Percentiles rank a stretch among this genome's conserved stretches.
Conservation (phyloP, 2,113 vertebrate species). For the Menidia beryllina region DNA sequence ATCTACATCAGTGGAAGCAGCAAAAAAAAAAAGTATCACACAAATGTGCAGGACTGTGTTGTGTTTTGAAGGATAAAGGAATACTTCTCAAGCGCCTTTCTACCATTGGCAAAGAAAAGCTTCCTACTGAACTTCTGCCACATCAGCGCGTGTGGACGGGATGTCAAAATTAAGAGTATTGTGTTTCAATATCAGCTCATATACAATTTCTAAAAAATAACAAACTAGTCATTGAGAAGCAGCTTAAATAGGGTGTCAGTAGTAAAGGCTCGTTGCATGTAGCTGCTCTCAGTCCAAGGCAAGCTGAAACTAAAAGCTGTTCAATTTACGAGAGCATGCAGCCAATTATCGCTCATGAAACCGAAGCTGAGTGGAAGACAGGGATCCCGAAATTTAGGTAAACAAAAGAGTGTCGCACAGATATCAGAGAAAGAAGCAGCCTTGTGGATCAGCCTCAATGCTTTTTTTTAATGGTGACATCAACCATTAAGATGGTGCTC, state of each 20-base stretch:
- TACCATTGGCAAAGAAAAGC: constrained; percentile 11
- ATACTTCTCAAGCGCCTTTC: constrained; percentile 1
- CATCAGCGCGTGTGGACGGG: constrained; percentile 16
- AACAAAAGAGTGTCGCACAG: background rate
- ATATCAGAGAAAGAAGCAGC: no score
- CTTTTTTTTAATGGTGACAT: no score
- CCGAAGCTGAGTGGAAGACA: constrained; percentile 24
- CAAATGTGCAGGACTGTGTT: constrained; percentile 61
- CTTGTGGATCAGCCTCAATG: no score
- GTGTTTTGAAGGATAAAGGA: constrained; percentile 46
- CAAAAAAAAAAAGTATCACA: constrained; percentile 67
- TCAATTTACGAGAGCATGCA: constrained; percentile 49
- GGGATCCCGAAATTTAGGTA: constrained; percentile 25
- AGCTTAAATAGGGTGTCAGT: background rate
- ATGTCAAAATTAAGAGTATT: constrained; percentile 9
- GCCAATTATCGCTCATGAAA: constrained; percentile 19
- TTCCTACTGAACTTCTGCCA: constrained; percentile 16
- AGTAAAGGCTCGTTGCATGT: background rate
- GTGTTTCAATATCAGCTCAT: background rate
- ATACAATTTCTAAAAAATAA: background rate
- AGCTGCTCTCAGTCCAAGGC: constrained; percentile 29
- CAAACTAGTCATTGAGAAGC: no score
- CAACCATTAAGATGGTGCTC: no score
- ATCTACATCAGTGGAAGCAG: constrained; percentile 46
- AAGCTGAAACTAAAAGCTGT: constrained; percentile 29